phyloP scores from a whole-genome alignment of 1,140 invertebrate genomes.

The Rhopalosiphum padi region DNA sequence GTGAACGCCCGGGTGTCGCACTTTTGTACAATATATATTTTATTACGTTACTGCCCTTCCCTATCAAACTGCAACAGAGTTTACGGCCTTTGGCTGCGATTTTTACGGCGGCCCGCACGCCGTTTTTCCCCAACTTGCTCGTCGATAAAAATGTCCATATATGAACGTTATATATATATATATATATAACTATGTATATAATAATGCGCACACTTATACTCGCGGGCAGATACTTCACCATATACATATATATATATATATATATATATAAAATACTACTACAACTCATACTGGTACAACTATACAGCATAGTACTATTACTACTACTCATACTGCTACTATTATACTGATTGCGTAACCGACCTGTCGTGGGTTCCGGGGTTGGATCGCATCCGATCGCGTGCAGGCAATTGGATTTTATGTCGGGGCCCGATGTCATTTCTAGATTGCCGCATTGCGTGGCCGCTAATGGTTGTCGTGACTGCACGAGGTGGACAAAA shows the following conservation, averaged over 20 bases:
- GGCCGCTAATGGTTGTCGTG: not conserved
- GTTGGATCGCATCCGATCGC: not conserved
- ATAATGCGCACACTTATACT: not conserved
- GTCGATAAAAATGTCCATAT: conserved; percentile 21
- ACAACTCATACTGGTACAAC: too few species aligned
- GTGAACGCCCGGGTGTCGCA: not conserved
- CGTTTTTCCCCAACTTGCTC: not conserved
- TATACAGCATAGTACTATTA: not conserved
- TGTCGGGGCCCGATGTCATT: not conserved
- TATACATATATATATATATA: not conserved
- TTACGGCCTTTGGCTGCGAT: conserved; percentile 30
- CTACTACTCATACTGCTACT: not conserved
- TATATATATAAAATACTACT: not conserved
- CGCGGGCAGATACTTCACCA: not conserved
- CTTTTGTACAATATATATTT: conserved; percentile 30
- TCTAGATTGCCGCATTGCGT: not conserved
- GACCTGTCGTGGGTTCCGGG: not conserved
- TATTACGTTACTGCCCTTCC: not conserved
- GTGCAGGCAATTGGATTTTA: conserved; percentile 1
- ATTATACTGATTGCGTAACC: not conserved
- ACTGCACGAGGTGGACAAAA: not conserved
- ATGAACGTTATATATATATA: not conserved
- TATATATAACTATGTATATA: not conserved
- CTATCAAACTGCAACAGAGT: not conserved
- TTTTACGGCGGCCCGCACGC: conserved; percentile 13